Evolutionary conservation across 2,888 invertebrate species (phyloP).

Genomic region (Pecten maximus): DNA sequence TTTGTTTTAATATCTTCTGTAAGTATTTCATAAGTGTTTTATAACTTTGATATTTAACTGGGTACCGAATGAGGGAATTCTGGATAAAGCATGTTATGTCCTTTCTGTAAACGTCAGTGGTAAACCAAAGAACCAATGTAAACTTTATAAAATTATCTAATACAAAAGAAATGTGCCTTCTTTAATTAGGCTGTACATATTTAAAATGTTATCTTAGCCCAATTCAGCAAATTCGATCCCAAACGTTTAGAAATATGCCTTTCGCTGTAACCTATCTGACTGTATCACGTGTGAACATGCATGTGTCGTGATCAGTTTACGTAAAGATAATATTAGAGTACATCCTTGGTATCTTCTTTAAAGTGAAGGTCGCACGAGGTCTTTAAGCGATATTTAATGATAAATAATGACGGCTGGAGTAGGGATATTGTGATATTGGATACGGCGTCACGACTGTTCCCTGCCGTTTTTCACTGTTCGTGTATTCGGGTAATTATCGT

Average conservation of each 20-base stretch:
- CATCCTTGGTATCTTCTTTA: neutral
- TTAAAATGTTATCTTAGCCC: no score
- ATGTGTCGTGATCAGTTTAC: neutral
- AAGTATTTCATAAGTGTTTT: no score
- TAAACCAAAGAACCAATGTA: no score
- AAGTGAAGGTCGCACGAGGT: slow-evolving; percentile 29
- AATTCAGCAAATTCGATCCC: no score
- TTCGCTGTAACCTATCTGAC: neutral
- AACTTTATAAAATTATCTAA: no score
- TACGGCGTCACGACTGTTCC: neutral
- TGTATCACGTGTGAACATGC: neutral
- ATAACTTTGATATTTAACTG: no score
- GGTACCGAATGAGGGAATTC: no score
- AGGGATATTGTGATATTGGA: neutral
- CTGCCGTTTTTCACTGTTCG: neutral
- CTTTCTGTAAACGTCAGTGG: no score
- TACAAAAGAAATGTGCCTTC: no score
- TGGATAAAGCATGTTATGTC: no score
- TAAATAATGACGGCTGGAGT: neutral
- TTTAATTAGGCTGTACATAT: no score
- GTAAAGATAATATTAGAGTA: neutral
- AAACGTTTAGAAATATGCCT: neutral
- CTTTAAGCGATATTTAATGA: slow-evolving; percentile 31
- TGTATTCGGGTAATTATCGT: neutral
- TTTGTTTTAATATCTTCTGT: no score